Base-by-base conservation (phyloP, 2,888 invertebrate genomes). In the Agrochola macilenta region DNA sequence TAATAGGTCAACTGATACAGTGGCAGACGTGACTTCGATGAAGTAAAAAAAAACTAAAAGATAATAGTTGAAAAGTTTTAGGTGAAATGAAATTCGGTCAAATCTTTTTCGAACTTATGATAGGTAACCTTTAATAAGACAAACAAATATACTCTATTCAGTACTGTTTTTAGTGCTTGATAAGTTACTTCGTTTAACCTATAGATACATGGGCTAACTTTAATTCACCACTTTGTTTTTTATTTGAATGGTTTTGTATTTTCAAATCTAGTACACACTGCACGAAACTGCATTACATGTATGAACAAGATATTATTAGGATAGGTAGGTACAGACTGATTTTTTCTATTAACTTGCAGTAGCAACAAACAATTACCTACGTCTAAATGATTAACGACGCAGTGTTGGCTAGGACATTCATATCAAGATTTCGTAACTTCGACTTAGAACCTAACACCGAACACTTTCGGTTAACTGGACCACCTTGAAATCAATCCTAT, bases 401-500 rank as follows among this genome's bases (percentile, higher is more conserved):
- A 66, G 76, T 58, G 23, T 26, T 52, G 63, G 69, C 39, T 43
- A 78, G 70, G 78, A 74, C 70, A 75, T 82, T 78, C 74, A 73
- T 82, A 73, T 75, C 64, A 81, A 46, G 52, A 86, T 88, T 83
- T 83, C 80, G 78, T 69, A 23, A 63, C 43, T 60, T 30, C 14
- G 26, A 39, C 61, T 74, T 43, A 73, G 35, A 80, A 86, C 73
- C 79, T 69, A 77, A 82, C 73, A 82, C 81, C 69, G 68, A 76
- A 81, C 39, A 71, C 64, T 83, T 87, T 88, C 85, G 85, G 88
- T 88, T 82, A 81, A 90, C 89, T 85, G 73, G 87, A 90, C 90
- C 89, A 86, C 95, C 95, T 95, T 95, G 95, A 94, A 94, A 90
- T 89, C 82, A 89, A 93, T 93, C 90, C 83, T 76, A 82, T 89